Evolutionary conservation across 1,140 invertebrate genomes (phyloP).

Genomic region (Heliconius eleuchia): DNA sequence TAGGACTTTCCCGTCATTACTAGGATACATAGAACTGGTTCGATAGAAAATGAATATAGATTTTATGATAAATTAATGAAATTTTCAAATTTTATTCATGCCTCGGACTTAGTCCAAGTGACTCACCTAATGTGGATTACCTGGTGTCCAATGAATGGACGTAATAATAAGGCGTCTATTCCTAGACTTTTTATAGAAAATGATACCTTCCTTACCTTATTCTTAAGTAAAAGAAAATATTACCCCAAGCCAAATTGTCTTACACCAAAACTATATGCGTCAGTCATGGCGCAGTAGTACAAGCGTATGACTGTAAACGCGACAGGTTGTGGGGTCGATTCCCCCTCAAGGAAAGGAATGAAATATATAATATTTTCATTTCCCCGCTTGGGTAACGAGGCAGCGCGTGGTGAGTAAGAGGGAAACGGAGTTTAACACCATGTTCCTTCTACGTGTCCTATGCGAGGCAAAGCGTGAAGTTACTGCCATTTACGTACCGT

Average conservation of each 20-base stretch:
- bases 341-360: background rate
- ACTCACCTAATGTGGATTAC: background rate
- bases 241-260: no score
- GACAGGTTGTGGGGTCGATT: background rate
- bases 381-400: background rate
- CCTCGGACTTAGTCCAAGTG: background rate
- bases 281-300: background rate
- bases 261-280: no score
- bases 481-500: no score
- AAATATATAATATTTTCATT: background rate
- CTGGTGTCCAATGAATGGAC: no score
- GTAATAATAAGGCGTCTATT: no score
- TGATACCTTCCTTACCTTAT: no score
- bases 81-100: background rate
- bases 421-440: no score
- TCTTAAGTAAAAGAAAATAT: no score
- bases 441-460: no score
- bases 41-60: background rate
- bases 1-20: constrained; percentile 32
- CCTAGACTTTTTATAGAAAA: no score
- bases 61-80: background rate
- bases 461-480: no score
- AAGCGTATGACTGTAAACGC: background rate
- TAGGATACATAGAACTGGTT: constrained; percentile 31
- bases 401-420: no score